These are phyloP conservation scores for Tribolium castaneum DNA, from an alignment of 1,140 invertebrate species.

Conservation along the genomic window DNA sequence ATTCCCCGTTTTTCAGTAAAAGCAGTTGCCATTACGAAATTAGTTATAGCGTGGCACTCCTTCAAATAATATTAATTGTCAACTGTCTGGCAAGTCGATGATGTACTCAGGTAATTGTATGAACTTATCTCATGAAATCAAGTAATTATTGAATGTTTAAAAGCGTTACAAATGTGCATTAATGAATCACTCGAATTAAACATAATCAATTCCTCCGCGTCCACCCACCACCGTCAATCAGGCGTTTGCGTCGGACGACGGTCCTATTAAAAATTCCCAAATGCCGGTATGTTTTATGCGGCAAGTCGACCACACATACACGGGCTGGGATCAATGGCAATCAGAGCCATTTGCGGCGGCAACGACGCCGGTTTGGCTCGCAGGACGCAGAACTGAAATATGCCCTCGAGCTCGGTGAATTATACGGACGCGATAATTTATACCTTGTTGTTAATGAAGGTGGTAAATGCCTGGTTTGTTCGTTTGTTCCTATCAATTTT, in stretches of 20 bases:
- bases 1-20: constrained; percentile 29
- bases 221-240: neutral
- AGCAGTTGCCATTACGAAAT: constrained; percentile 49
- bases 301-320: constrained; percentile 31
- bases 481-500: constrained; percentile 50
- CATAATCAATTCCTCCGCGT: constrained; percentile 16
- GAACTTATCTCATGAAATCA: constrained; percentile 54
- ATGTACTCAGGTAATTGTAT: constrained; percentile 49
- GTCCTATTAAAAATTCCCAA: constrained; percentile 42
- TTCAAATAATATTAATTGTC: constrained; percentile 55
- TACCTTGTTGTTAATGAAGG: constrained; percentile 59
- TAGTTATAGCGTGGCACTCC: constrained; percentile 49
- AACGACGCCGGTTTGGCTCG: constrained; percentile 34
- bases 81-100: constrained; percentile 47
- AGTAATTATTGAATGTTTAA: constrained; percentile 51
- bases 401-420: constrained; percentile 55
- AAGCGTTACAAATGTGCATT: constrained; percentile 45
- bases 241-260: neutral
- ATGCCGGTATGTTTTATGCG: neutral
- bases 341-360: constrained; percentile 47
- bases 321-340: constrained; percentile 38
- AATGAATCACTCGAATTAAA: constrained; percentile 52
- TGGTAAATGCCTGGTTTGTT: constrained; percentile 58
- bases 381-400: constrained; percentile 48
- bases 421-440: constrained; percentile 60